phyloP scores from a whole-genome alignment of 1,140 invertebrate species.

The Nasonia vitripennis region DNA sequence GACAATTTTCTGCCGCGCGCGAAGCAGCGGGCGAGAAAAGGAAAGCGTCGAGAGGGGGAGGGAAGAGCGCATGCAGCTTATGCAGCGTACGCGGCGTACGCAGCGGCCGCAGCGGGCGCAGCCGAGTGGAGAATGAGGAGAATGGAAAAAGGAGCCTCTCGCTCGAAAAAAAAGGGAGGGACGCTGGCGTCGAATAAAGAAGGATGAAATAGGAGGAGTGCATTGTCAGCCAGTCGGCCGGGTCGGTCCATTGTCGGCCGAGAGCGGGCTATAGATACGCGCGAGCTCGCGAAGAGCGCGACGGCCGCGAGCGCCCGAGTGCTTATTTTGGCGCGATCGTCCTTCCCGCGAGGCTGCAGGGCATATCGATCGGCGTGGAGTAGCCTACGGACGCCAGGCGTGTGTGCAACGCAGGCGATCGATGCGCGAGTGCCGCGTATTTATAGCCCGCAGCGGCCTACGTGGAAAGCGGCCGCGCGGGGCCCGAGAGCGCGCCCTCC shows the following conservation, averaged over 20 bases:
- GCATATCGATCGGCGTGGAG: too few species aligned
- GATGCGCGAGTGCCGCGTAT: background rate
- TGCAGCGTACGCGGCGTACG: too few species aligned
- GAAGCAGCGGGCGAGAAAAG: too few species aligned
- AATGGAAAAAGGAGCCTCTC: background rate
- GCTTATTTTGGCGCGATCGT: too few species aligned
- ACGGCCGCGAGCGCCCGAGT: too few species aligned
- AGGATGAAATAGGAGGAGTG: slow-evolving; percentile 46
- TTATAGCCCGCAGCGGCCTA: too few species aligned
- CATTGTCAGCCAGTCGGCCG: background rate
- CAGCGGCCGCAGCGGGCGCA: background rate
- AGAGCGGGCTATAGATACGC: slow-evolving; percentile 6
- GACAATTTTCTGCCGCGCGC: background rate
- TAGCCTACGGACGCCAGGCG: too few species aligned
- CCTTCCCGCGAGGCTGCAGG: too few species aligned
- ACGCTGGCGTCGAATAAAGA: slow-evolving; percentile 34
- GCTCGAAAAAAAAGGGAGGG: background rate
- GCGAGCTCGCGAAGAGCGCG: background rate
- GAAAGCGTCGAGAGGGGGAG: slow-evolving; percentile 15
- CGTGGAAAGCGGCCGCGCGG: too few species aligned
- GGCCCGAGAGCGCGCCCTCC: too few species aligned
- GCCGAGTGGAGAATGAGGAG: background rate
- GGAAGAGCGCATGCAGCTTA: background rate
- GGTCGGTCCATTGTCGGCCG: slow-evolving; percentile 26
- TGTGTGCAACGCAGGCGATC: background rate